These are phyloP conservation scores for Sarcophaga carnaria DNA, from an alignment of 2,888 invertebrate species.

Conservation along the genomic window DNA sequence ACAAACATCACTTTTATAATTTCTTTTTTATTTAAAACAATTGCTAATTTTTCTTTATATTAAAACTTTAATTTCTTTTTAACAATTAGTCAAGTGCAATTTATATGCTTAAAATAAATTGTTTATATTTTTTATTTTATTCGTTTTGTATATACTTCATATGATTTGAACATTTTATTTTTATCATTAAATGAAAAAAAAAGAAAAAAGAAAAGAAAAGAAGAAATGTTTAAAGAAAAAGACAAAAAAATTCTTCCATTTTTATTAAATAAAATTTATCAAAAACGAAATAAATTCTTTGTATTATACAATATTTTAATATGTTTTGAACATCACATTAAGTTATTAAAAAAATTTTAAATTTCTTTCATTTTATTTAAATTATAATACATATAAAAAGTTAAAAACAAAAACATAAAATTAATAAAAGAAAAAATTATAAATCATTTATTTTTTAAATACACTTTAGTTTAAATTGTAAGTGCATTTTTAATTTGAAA, in stretches of 20 bases:
- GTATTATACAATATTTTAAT: constrained; percentile 34
- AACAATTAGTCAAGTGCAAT: constrained; percentile 55
- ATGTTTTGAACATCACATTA: constrained; percentile 61
- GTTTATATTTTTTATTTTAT: constrained; percentile 9
- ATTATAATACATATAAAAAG: not conserved
- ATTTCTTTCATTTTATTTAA: constrained; percentile 29
- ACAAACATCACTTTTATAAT: constrained; percentile 56
- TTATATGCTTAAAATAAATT: constrained; percentile 49
- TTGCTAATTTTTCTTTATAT: constrained; percentile 4
- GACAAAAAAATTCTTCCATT: constrained; percentile 66
- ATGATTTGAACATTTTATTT: constrained; percentile 33
- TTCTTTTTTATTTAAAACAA: constrained; percentile 27
- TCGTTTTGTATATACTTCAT: constrained; percentile 61
- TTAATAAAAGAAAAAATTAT: constrained; percentile 21
- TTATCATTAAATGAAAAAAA: not conserved
- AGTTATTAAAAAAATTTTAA: constrained; percentile 15
- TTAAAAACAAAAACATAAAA: not conserved
- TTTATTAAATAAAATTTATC: constrained; percentile 42
- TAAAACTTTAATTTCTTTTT: constrained; percentile 25
- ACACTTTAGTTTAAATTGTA: constrained; percentile 63
- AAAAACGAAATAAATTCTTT: constrained; percentile 31
- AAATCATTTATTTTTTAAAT: constrained; percentile 58
- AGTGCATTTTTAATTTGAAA: constrained; percentile 63
- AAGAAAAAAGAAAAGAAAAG: not conserved
- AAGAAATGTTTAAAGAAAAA: constrained; percentile 40